phyloP scores from a whole-genome alignment of 2,797 vertebrate species.

The Lacerta bilineata region DNA sequence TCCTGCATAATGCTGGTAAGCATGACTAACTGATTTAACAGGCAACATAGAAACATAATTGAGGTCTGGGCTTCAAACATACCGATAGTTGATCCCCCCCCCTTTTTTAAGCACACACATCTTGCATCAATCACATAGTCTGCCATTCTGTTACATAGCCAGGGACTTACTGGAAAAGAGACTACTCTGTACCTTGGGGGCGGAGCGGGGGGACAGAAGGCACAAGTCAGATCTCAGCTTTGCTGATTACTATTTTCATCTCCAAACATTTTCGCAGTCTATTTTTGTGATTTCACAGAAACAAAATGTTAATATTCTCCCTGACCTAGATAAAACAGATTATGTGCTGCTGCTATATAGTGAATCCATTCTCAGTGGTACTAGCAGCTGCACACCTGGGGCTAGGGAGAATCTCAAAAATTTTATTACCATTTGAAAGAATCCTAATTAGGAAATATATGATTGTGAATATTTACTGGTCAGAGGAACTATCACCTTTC shows the following conservation, averaged over 20 bases:
- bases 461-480: background rate
- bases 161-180: background rate
- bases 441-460: background rate
- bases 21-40: background rate
- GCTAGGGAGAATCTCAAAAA: background rate
- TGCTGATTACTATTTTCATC: background rate
- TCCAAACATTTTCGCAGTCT: background rate
- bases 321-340: slow-evolving; percentile 10
- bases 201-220: background rate
- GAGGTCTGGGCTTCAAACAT: background rate
- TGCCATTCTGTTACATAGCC: background rate
- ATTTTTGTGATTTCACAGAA: slow-evolving; percentile 9
- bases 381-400: background rate
- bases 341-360: slow-evolving; percentile 16
- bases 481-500: background rate
- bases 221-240: background rate
- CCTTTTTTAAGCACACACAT: background rate
- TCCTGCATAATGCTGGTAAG: background rate
- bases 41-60: background rate
- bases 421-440: background rate
- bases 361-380: background rate
- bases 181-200: background rate
- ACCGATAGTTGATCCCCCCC: background rate
- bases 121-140: background rate
- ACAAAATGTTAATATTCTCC: background rate